Evolutionary conservation across 2,888 invertebrate species (phyloP).

Genomic region (Keiferia lycopersicella): DNA sequence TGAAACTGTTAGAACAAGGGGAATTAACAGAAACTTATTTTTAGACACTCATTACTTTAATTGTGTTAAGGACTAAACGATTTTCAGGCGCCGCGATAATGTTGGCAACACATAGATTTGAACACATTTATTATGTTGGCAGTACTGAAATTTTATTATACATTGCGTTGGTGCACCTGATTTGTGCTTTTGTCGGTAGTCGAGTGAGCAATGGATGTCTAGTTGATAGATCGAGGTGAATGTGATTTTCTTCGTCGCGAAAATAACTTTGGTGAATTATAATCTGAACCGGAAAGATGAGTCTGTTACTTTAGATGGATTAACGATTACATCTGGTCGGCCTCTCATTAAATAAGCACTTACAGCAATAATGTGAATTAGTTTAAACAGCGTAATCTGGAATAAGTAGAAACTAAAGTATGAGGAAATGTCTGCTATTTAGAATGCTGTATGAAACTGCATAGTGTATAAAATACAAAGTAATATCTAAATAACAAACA

Average conservation of each 20-base stretch:
- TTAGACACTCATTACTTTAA: slow-evolving; percentile 63
- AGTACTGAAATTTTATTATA: slow-evolving; percentile 21
- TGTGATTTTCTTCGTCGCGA: slow-evolving; percentile 19
- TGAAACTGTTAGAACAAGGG: slow-evolving; percentile 38
- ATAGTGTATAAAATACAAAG: no score
- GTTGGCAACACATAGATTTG: slow-evolving; percentile 25
- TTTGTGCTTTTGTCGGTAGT: slow-evolving; percentile 3
- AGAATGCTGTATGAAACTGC: no score
- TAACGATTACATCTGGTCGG: slow-evolving; percentile 4
- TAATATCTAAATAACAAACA: no score
- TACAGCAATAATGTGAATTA: neutral
- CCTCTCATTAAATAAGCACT: neutral
- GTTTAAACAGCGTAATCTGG: neutral
- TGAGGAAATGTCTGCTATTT: no score
- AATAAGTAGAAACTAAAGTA: neutral
- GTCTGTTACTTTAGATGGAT: slow-evolving; percentile 5
- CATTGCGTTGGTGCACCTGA: slow-evolving; percentile 16
- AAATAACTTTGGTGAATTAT: slow-evolving; percentile 17
- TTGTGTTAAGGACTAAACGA: slow-evolving; percentile 61
- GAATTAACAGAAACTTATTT: slow-evolving; percentile 65
- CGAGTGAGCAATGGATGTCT: slow-evolving; percentile 15
- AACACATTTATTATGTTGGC: slow-evolving; percentile 21
- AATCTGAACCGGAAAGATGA: slow-evolving; percentile 15
- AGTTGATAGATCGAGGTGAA: slow-evolving; percentile 24
- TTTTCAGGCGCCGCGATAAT: slow-evolving; percentile 27